phyloP scores from a whole-genome alignment of 1,140 invertebrate species.

The Drosophila lacteicornis region DNA sequence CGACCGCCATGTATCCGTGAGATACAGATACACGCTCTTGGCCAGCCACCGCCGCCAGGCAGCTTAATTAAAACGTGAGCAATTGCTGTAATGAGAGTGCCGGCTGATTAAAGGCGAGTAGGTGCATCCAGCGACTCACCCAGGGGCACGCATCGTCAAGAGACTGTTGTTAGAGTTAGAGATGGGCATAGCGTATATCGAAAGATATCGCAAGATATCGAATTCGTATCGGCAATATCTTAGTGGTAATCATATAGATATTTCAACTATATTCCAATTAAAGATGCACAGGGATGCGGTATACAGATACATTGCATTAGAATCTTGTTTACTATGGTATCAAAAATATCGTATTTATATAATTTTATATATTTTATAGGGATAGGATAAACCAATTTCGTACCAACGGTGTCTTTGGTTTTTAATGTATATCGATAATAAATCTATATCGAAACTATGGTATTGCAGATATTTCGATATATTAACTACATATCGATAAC shows the following conservation, averaged over 20 bases:
- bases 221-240: not conserved
- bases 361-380: not conserved
- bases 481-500: too few relatives aligned
- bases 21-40: constrained; percentile 40
- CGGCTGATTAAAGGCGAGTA: constrained; percentile 48
- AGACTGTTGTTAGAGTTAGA: not conserved
- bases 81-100: constrained; percentile 55
- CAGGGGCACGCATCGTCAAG: constrained; percentile 23
- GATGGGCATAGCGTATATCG: not conserved
- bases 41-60: constrained; percentile 13
- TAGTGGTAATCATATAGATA: too few relatives aligned
- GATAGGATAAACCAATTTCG: too few relatives aligned
- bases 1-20: constrained; percentile 31
- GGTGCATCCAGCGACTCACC: constrained; percentile 9
- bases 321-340: too few relatives aligned
- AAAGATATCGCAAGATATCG: not conserved
- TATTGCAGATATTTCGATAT: too few relatives aligned
- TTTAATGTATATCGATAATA: not conserved
- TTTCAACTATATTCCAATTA: too few relatives aligned
- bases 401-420: too few relatives aligned
- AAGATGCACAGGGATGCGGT: too few relatives aligned
- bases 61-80: constrained; percentile 70
- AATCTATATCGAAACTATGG: not conserved
- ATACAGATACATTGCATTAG: too few relatives aligned
- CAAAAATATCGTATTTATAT: not conserved